A percentile compares a stretch with the other conserved stretches of the same genome.
Evolutionary conservation across 2,113 vertebrate genomes (phyloP).

Genomic region (Nesoenas mayeri): DNA sequence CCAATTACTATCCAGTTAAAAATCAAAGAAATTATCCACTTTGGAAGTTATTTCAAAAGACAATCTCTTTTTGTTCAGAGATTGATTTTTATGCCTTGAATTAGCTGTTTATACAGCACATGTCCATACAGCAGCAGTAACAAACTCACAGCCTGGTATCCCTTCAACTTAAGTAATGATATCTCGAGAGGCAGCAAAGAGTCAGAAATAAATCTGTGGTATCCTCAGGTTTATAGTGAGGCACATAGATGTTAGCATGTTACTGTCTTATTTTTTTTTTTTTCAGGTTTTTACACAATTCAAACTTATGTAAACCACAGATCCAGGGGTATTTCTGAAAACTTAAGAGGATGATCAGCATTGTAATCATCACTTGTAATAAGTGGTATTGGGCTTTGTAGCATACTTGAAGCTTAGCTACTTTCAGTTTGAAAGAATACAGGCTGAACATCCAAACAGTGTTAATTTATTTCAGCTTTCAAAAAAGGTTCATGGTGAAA

Average conservation of each 20-base stretch:
- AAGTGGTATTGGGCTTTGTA: background rate
- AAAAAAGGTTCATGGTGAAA: background rate
- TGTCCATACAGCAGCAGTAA: background rate
- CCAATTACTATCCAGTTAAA: background rate
- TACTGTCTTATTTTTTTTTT: background rate
- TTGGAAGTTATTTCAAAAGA: background rate
- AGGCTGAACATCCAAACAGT: background rate
- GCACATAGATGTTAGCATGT: background rate
- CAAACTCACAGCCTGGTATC: background rate
- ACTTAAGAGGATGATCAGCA: background rate
- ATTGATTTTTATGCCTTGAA: background rate
- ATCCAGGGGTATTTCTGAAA: background rate
- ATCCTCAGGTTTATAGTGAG: background rate
- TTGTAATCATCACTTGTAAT: background rate
- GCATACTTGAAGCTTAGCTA: background rate
- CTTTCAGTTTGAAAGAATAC: background rate
- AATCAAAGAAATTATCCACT: background rate
- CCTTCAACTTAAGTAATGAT: background rate
- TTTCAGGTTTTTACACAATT: background rate
- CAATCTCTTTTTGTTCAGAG: background rate
- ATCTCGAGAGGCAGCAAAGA: background rate
- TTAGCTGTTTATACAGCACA: background rate
- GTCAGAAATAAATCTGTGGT: background rate
- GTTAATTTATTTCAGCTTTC: background rate
- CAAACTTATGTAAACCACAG: background rate